These are phyloP conservation scores for Gallinago nigripennis DNA, from an alignment of 2,797 vertebrate genomes.

Conservation along the genomic window DNA sequence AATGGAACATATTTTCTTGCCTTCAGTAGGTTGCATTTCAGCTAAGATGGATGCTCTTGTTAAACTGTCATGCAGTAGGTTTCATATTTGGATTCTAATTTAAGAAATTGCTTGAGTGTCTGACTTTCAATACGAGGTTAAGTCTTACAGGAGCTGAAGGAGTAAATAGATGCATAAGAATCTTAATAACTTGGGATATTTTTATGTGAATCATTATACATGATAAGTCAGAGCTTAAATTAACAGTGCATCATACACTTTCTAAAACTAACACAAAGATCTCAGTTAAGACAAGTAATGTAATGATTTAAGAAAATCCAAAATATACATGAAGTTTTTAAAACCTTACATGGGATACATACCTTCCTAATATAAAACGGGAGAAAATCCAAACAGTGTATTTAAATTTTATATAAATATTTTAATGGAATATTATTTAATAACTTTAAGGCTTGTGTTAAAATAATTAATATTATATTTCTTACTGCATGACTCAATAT, in stretches of 20 bases:
- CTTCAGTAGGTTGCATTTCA: not conserved
- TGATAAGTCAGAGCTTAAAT: not conserved
- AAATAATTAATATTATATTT: slow-evolving; percentile 66
- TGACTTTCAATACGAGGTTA: not conserved
- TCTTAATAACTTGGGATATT: not conserved
- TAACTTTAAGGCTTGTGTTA: slow-evolving; percentile 43
- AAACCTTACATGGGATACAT: not conserved
- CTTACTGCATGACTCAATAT: slow-evolving; percentile 30
- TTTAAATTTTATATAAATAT: slow-evolving; percentile 38
- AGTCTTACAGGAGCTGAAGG: not conserved
- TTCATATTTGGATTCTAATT: not conserved
- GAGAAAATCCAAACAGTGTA: not conserved
- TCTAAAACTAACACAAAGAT: not conserved
- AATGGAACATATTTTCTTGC: fast-evolving
- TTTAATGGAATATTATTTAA: slow-evolving; percentile 67
- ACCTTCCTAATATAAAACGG: not conserved
- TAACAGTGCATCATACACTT: not conserved
- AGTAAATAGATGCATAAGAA: not conserved
- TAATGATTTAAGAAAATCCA: not conserved
- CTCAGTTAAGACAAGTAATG: not conserved
- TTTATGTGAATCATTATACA: not conserved
- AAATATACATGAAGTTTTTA: not conserved
- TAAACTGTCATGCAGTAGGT: not conserved
- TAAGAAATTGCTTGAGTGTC: not conserved
- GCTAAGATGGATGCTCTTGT: fast-evolving